Evolutionary conservation across 1,140 invertebrate species (phyloP), one percentile per base, ranked within the genome.

Genomic region (Platorchestia sp.): DNA sequence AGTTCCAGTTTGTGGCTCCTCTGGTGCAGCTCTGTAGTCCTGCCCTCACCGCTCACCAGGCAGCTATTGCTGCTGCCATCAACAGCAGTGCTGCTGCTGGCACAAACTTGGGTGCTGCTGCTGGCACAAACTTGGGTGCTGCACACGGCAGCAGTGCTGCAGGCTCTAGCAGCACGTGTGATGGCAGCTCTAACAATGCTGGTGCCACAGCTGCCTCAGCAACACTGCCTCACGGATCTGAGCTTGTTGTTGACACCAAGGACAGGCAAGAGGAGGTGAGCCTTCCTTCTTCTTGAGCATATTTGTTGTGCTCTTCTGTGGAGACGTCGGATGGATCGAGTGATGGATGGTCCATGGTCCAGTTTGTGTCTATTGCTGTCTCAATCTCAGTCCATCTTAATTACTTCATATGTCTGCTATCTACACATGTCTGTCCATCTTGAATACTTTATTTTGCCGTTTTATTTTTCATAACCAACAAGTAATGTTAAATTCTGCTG

Each of bases 1-100:
- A 93, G 45, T 93, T 93, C 36, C 91, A 93, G 91, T 47, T 93
- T 40, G 91, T 93, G 6, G 91, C 91, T 45, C 91, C 91, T 40
- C 43, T 93, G 6, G 91, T 93, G 36, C 91, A 93, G 6, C 45
- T 93, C 0, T 93, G 91, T 40, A 93, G 45, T 47, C 91, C 91
- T 7, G 91, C 91, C 43, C 91, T 93, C 36, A 93, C 91, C 7
- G 44, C 91, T 0, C 91, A 93, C 45, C 91, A 93, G 45, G 87
- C 41, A 89, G 87, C 87, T 7, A 7, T 27, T 6, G 87, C 27
- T 89, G 36, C 43, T 14, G 43, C 41, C 27, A 3, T 42, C 41
- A 89, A 43, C 87, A 89, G 41, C 27, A 41, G 41, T 89, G n/a
- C 87, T 42, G 5, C n/a, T 89, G 87, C 41, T 42, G 27, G 42